These are phyloP conservation scores for Eilema depressum DNA, from an alignment of 2,888 invertebrate species.

Conservation along the genomic window DNA sequence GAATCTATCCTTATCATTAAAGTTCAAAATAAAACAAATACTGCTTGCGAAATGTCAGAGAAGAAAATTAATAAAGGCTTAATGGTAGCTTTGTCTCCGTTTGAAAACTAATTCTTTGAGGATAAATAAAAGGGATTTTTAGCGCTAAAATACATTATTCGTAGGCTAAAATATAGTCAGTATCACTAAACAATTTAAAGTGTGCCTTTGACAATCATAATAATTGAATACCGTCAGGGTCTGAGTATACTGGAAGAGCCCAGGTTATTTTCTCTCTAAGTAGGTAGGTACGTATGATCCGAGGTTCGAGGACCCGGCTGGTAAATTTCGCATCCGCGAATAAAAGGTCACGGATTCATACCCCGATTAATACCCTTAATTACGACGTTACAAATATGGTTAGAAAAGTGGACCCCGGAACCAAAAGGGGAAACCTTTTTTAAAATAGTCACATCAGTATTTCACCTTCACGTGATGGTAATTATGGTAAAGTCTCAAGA, in stretches of 20 bases:
- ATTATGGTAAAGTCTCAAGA: too few species aligned
- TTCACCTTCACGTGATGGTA: too few species aligned
- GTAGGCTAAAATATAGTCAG: constrained; percentile 1
- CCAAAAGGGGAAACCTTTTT: too few species aligned
- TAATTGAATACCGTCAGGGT: background rate
- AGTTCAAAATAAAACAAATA: constrained; percentile 25
- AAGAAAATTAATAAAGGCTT: constrained; percentile 61
- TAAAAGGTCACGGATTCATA: background rate
- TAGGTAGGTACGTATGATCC: too few species aligned
- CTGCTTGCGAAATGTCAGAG: constrained; percentile 27
- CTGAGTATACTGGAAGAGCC: background rate
- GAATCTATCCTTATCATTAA: constrained; percentile 24
- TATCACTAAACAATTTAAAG: background rate
- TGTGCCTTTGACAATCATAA: background rate
- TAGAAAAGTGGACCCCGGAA: too few species aligned
- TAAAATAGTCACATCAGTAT: too few species aligned
- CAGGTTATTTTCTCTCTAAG: background rate
- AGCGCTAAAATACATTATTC: too few species aligned
- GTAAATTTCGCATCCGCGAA: background rate
- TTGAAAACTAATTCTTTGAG: constrained; percentile 69
- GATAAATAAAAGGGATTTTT: background rate
- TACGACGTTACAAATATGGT: too few species aligned
- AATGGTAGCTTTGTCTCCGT: constrained; percentile 61
- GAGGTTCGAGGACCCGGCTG: background rate
- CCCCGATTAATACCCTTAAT: too few species aligned